Percentiles rank a stretch among this genome's conserved stretches.
Evolutionary conservation across 2,113 vertebrate genomes (phyloP).

Genomic region (Aptenodytes forsteri): DNA sequence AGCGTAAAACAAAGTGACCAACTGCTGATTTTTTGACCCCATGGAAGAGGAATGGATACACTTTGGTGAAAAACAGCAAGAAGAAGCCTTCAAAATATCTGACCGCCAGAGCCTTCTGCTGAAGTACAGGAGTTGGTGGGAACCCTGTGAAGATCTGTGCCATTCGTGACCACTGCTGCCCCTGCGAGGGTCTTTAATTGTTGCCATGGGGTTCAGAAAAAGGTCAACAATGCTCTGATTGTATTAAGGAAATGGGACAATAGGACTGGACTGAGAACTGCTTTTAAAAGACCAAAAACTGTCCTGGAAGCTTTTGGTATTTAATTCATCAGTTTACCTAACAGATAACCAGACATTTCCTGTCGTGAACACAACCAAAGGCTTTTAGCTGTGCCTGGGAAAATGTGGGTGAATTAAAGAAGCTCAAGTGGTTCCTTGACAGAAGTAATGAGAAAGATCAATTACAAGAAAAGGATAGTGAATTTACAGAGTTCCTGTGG

Average conservation of each 20-base stretch:
- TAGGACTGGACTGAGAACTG: background rate
- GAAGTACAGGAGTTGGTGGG: background rate
- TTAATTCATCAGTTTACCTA: background rate
- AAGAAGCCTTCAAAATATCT: background rate
- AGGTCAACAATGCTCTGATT: background rate
- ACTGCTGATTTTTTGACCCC: background rate
- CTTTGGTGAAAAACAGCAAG: background rate
- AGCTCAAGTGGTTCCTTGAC: slow-evolving; percentile 1
- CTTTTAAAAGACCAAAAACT: background rate
- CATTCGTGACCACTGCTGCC: background rate
- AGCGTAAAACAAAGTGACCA: background rate
- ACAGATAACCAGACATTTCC: slow-evolving; percentile 38
- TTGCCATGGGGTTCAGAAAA: background rate
- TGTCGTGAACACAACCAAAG: background rate
- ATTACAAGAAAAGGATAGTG: background rate
- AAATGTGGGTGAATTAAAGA: background rate
- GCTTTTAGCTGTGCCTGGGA: slow-evolving; percentile 30
- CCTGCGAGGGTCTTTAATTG: background rate
- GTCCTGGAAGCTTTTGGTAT: background rate
- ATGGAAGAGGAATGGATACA: background rate
- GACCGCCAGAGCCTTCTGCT: background rate
- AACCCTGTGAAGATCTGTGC: background rate
- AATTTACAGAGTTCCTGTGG: background rate
- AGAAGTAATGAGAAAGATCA: background rate
- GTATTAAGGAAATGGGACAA: background rate